Evolutionary conservation across 1,140 invertebrate genomes (phyloP).

Genomic region (Phocides pigmalion): DNA sequence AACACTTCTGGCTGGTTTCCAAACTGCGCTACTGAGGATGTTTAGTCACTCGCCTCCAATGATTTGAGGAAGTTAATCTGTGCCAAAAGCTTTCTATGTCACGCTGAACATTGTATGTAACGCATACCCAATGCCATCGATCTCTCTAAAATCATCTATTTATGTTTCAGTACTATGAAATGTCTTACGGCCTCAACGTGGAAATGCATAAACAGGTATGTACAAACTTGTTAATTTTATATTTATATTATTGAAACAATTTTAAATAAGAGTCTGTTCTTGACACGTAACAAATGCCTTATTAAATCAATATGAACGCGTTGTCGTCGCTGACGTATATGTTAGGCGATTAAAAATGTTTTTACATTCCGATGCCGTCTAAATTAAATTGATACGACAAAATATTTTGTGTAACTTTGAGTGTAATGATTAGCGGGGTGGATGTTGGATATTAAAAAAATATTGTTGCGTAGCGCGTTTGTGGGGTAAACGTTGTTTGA

Average conservation of each 20-base stretch:
- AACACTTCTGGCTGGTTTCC: slow-evolving; percentile 77
- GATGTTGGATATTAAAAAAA: slow-evolving; percentile 64
- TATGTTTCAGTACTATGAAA: slow-evolving; percentile 99
- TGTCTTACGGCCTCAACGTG: slow-evolving; percentile 99
- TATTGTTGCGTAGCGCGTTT: slow-evolving; percentile 67
- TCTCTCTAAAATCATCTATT: slow-evolving; percentile 65
- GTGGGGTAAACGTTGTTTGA: slow-evolving; percentile 74
- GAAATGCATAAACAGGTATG: slow-evolving; percentile 99
- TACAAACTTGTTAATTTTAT: slow-evolving; percentile 38
- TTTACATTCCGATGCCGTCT: slow-evolving; percentile 47
- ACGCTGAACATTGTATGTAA: slow-evolving; percentile 62
- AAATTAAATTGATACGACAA: slow-evolving; percentile 46
- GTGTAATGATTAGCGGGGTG: slow-evolving; percentile 51
- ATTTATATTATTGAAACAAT: not conserved
- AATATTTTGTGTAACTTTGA: slow-evolving; percentile 41
- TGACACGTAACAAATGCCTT: not conserved
- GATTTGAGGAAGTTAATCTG: slow-evolving; percentile 76
- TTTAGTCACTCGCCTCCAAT: slow-evolving; percentile 80
- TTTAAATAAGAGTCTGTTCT: slow-evolving; percentile 18
- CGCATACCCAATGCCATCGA: slow-evolving; percentile 59
- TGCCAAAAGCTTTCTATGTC: slow-evolving; percentile 72
- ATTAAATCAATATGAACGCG: slow-evolving; percentile 11
- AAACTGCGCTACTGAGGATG: slow-evolving; percentile 74
- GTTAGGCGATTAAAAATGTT: slow-evolving; percentile 41
- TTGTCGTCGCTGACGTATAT: not conserved